Evolutionary conservation across 1,140 invertebrate species (phyloP), one percentile per base, ranked within the genome.

Genomic region (Hirudo medicinalis): DNA sequence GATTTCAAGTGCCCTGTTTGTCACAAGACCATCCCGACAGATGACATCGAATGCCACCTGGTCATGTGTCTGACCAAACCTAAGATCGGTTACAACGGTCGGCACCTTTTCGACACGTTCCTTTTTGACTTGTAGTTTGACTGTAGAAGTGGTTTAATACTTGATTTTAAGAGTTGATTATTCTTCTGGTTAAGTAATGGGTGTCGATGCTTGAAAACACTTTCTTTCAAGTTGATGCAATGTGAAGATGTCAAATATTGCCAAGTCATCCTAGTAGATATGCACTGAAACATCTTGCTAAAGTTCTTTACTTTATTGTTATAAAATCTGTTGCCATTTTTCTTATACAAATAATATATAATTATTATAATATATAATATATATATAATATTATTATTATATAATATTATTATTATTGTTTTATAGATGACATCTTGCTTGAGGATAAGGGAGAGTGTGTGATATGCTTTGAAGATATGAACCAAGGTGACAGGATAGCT

Each of bases 21-120:
- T 87, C 93, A 91, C 84, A 97, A 97, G 85, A 91, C 92, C 84
- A 90, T 98, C 76, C 85, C 95, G 82, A 91, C 94, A 76, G 93
- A 97, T 83, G 94, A 98, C 83, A 92, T 96, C 79, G 94, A 98
- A 86, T 94, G 91, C 85, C 95, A 97, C 85, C 87, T 98, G 78
- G 92, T 97, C 77, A 95, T 97, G 90, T 98, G 95, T 87, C 89
- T 98, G 83, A 97, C 94, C 71, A 94, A 97, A 87, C 95, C 94
- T 77, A 87, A 92, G 80, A 90, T 98, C 79, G 94, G 89, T 81
- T 98, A 98, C 84, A 98, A 98, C 86, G 94, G 94, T 97, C 80
- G 84, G 87, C 75, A 29, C 17, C 29, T 63, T 22, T 22, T 4
- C 20, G 22, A n/a, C 57, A 1, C 8, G 9, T 32, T 25, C 13